These are phyloP conservation scores for Leptosomus discolor DNA, from an alignment of 2,113 vertebrate genomes.

Conservation along the genomic window DNA sequence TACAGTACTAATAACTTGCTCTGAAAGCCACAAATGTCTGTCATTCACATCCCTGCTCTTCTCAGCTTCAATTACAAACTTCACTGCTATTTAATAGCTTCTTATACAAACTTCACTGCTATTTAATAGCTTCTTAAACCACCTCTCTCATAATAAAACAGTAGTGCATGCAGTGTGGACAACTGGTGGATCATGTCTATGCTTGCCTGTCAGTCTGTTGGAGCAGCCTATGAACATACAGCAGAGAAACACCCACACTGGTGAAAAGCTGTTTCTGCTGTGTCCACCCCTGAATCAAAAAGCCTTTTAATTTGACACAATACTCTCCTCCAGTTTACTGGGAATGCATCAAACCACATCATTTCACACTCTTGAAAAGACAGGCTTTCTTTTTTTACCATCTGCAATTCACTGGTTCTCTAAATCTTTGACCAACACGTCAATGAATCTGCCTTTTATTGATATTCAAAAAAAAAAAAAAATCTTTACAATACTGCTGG, in stretches of 20 bases:
- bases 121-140: background rate
- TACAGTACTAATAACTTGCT: background rate
- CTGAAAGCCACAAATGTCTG: background rate
- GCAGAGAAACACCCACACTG: background rate
- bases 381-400: background rate
- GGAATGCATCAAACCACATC: background rate
- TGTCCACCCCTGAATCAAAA: background rate
- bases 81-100: background rate
- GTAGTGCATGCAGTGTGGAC: background rate
- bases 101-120: too few relatives aligned
- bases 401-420: background rate
- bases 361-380: background rate
- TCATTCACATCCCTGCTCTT: too few relatives aligned
- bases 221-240: background rate
- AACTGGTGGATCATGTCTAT: rapidly evolving
- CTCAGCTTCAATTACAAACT: background rate
- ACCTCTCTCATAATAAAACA: background rate
- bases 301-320: background rate
- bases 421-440: background rate
- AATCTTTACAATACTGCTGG: background rate
- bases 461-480: background rate
- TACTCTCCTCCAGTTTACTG: background rate
- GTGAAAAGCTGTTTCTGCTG: background rate
- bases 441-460: background rate
- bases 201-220: background rate